Base-by-base conservation (phyloP, 37 sponge, comb jelly and placozoan genomes). In the Ephydatia muelleri region DNA sequence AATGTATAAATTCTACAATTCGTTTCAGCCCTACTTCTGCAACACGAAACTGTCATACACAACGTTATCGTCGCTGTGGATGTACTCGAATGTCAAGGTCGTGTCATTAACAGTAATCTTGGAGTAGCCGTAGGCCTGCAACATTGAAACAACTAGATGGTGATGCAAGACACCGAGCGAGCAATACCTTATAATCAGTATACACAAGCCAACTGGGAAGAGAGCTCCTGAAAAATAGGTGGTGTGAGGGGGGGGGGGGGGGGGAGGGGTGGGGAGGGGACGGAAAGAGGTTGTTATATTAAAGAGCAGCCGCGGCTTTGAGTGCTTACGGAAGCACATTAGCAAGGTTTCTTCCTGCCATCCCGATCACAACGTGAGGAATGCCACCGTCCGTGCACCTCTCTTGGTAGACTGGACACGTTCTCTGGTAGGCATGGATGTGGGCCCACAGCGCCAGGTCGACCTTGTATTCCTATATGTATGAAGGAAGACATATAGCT, bases 391-490 rank as follows among this genome's bases (percentile, higher is more conserved):
- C 84, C 1, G 39, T 31, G 49, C 89, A 88, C 30, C 25, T 30
- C 38, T 37, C 74, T 11, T 88, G 57, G 28, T 27, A 77, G 32
- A 92, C 81, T 22, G 88, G 81, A 39, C 92, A 92, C 5, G 85
- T 88, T 16, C 92, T 66, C 83, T 92, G 85, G 74, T 88, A 92
- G 49, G 92, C 76, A 49, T 92, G 92, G 38, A 88, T 70, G 77
- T 92, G 92, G 38, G 88, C 92, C 88, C 85, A 88, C 65, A 87
- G 30, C 3, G 85, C 85, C 21, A 92, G 68, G 67, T 92, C 85
- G 38, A 92, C 92, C 3, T 73, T 72, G 68, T 84, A 75, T 49
- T 82, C 65, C 83, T 82, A 70, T 26, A 30, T 22, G 35, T 4
- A 34, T 4, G 35, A 35, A 14, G 12, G 13, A 12, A 48, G 19